Evolutionary conservation across 2,113 vertebrate species (phyloP), one percentile per base, ranked within the genome.

Genomic region (Sylvietta virens): DNA sequence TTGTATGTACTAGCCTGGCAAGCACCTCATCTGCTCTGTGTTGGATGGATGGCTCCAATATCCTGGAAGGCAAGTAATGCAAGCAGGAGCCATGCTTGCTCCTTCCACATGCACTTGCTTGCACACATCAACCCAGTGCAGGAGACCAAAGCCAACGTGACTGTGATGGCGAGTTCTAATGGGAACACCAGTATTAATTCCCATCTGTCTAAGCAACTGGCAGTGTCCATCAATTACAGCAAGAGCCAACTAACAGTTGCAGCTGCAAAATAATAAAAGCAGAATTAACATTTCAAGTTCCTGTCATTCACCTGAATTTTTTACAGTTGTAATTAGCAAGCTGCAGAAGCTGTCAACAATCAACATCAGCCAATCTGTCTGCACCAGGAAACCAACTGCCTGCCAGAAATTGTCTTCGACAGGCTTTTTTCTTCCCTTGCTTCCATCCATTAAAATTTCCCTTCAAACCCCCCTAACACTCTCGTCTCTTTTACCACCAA

Each of bases 181-280:
- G 88, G 98, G 98, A 98, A 98, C 98, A 98, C 98, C 98, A 98
- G 98, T 98, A 98, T 98, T 99, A 98, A 98, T 99, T 98, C 98
- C 98, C 98, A 98, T 98, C 98, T 98, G 98, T 98, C 98, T 98
- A 71, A 98, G 98, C 98, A 98, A 98, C 98, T 98, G 98, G 98
- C 98, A 98, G 97, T 97, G 96, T 98, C 98, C 98, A 99, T 99
- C 98, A 99, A 99, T 99, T 99, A 99, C 57, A 94, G 96, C 91
- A 97, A 98, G 98, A 99, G 98, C 95, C 97, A 96, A 97, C 96
- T 96, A 98, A 97, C 98, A 98, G 98, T 98, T 98, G 98, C 98
- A 99, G 98, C 97, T 98, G 97, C 97, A 98, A 98, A 98, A 98
- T 97, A 98, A 98, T 98, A 99, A 97, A 98, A 95, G 90, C 97